phyloP scores from a whole-genome alignment of 2,113 vertebrate genomes.

The Bos indicus region DNA sequence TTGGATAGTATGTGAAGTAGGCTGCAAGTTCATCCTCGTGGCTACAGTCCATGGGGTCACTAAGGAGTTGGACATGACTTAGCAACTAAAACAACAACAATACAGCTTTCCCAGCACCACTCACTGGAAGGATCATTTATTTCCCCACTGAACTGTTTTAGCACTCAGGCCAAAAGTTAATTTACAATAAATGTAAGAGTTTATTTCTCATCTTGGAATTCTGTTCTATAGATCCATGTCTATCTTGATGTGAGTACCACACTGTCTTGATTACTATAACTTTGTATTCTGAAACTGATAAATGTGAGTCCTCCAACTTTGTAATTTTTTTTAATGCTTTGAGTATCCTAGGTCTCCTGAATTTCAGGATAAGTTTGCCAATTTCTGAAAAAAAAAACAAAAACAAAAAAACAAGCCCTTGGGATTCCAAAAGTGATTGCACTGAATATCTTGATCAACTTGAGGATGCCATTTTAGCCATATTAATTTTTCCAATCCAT shows the following conservation, averaged over 20 bases:
- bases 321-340: background rate
- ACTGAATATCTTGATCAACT: background rate
- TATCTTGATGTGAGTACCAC: background rate
- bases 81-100: background rate
- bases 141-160: background rate
- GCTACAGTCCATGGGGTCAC: background rate
- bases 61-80: background rate
- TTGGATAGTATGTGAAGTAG: background rate
- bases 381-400: background rate
- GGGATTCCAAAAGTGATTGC: background rate
- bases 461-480: background rate
- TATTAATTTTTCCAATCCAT: background rate
- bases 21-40: background rate
- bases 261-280: background rate
- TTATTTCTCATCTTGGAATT: background rate
- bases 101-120: background rate
- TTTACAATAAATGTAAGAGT: background rate
- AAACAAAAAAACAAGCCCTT: background rate
- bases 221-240: background rate
- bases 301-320: background rate
- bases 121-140: background rate
- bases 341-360: background rate
- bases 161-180: background rate
- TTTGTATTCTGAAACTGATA: background rate
- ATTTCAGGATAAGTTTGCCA: background rate